Percentiles rank a stretch among this genome's conserved stretches.
Evolutionary conservation across 92 coral and sea anemone species (phyloP).

Genomic region (Heteractis magnifica): DNA sequence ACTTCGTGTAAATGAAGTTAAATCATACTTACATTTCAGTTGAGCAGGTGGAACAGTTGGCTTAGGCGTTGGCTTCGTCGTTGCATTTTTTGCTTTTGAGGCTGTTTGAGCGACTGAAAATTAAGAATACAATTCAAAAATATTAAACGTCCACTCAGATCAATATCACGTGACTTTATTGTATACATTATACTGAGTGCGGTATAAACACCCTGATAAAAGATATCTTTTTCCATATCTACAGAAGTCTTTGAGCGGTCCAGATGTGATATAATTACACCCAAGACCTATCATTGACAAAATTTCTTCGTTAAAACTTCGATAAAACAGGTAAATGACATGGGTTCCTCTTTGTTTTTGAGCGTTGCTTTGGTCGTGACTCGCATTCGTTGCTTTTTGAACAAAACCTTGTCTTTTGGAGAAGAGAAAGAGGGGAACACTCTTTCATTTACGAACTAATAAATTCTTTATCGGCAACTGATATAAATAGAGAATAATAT

Average conservation of each 20-base stretch:
- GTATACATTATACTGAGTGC: neutral
- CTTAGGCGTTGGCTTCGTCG: slow-evolving; percentile 16
- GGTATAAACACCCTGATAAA: too few species aligned
- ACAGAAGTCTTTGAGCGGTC: neutral
- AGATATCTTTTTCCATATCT: neutral
- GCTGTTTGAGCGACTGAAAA: slow-evolving; percentile 12
- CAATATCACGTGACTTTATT: neutral
- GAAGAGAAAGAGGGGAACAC: too few species aligned
- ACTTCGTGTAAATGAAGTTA: too few species aligned
- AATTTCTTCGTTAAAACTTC: neutral
- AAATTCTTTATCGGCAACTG: too few species aligned
- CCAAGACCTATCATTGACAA: neutral
- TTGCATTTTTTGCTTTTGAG: neutral
- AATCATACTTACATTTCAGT: slow-evolving; percentile 16
- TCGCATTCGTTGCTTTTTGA: too few species aligned
- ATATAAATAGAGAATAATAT: too few species aligned
- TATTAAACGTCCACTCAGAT: neutral
- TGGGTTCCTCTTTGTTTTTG: too few species aligned
- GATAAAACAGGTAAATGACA: neutral
- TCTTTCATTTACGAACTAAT: too few species aligned
- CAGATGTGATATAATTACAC: neutral
- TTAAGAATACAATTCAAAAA: neutral
- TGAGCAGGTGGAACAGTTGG: slow-evolving; percentile 23
- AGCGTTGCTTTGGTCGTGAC: too few species aligned
- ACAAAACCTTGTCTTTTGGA: too few species aligned